Evolutionary conservation across 2,888 invertebrate species (phyloP).

Genomic region (Latrodectus elegans): DNA sequence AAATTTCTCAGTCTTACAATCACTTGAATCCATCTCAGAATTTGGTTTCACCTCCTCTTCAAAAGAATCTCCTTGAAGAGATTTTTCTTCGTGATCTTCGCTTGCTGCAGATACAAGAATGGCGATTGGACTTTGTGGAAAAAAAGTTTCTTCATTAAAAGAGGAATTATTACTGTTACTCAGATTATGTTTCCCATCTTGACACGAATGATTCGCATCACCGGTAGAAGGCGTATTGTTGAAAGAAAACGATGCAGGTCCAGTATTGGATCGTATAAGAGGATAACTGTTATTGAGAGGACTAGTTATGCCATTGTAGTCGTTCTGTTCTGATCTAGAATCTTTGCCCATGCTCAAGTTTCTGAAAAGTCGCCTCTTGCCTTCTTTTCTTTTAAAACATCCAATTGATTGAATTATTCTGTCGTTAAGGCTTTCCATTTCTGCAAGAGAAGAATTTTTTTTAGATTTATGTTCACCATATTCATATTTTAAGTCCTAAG

Average conservation of each 20-base stretch:
- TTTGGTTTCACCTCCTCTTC: too few species aligned
- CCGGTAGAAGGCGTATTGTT: slow-evolving; percentile 13
- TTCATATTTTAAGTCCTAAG: too few species aligned
- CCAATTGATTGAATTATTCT: slow-evolving; percentile 56
- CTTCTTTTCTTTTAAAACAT: slow-evolving; percentile 51
- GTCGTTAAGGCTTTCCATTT: slow-evolving; percentile 44
- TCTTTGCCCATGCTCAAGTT: slow-evolving; percentile 45
- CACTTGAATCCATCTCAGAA: neutral
- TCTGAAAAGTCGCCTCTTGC: slow-evolving; percentile 47
- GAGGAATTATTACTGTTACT: slow-evolving; percentile 8
- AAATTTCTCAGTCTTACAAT: neutral
- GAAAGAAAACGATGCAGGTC: slow-evolving; percentile 37
- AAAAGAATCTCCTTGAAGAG: neutral
- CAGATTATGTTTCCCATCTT: neutral
- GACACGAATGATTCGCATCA: neutral
- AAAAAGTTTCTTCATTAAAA: neutral
- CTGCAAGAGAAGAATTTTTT: slow-evolving; percentile 6
- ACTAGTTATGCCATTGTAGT: neutral
- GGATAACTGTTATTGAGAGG: slow-evolving; percentile 22
- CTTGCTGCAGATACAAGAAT: slow-evolving; percentile 51
- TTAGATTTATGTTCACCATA: too few species aligned
- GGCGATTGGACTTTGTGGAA: slow-evolving; percentile 40
- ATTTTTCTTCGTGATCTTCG: slow-evolving; percentile 14
- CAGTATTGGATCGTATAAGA: slow-evolving; percentile 46
- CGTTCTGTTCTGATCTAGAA: neutral